A percentile compares a stretch with the other conserved stretches of the same genome.
Conservation (phyloP, 2,797 vertebrate species). For the Clarias pachynema region DNA sequence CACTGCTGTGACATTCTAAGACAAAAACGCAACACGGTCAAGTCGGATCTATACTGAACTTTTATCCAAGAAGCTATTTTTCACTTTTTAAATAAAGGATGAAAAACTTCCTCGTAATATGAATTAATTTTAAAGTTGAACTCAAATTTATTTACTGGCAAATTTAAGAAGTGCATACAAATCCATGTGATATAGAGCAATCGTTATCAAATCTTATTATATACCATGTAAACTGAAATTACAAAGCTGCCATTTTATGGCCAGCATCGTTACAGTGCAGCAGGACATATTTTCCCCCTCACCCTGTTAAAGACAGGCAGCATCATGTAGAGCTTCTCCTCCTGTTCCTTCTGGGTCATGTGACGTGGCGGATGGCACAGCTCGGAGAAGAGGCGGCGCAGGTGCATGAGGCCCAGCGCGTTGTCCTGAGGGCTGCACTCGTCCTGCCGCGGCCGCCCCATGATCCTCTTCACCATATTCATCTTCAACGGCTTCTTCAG, state of each 20-base stretch:
- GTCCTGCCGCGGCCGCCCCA: constrained; percentile 97
- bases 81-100: not conserved
- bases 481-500: constrained; percentile 87
- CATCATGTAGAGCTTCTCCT: constrained; percentile 99
- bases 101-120: not conserved
- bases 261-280: not conserved
- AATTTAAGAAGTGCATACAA: not conserved
- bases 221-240: not conserved
- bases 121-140: not conserved
- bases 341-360: constrained; percentile 99
- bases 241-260: not conserved
- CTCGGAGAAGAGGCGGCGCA: constrained; percentile 95
- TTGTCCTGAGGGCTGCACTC: constrained; percentile 99
- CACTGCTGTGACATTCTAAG: not conserved
- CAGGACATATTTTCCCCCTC: constrained; percentile 67
- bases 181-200: not conserved
- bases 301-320: constrained; percentile 97
- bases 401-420: constrained; percentile 93
- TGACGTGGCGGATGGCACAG: constrained; percentile 95
- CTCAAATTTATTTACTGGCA: not conserved
- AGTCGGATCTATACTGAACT: not conserved
- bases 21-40: not conserved
- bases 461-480: constrained; percentile 99
- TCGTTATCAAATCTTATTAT: not conserved
- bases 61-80: not conserved